Evolutionary conservation across 1,140 invertebrate genomes (phyloP), one percentile per base, ranked within the genome.

Genomic region (Ceratitis capitata): DNA sequence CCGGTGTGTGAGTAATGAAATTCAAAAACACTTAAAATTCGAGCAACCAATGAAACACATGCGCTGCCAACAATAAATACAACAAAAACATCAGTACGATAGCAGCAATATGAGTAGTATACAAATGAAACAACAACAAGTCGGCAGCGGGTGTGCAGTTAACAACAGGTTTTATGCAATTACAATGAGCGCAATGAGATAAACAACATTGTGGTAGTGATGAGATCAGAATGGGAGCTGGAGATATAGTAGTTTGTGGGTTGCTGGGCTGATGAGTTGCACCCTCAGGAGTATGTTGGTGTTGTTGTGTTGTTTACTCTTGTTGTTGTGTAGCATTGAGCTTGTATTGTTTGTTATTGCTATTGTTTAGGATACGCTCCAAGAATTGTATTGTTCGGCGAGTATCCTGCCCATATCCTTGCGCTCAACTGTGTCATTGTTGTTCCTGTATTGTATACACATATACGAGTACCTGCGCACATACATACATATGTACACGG

Each of bases 161-260:
- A 47, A 84, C n/a, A n/a, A n/a, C 83, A 84, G 56, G 23, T 84
- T n/a, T 84, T 84, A 64, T 58, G 56, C 83, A 84, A 64, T 64
- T 61, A 84, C 83, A 84, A 84, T 84, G 53, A 64, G 56, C 53
- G 47, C 45, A 64, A 64, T 84, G 83, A 58, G 51, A 56, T 84
- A 53, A 56, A 45, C 35, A 56, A 56, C 53, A 84, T 84, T 84
- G 83, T 64, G 69, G 64, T 19, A 42, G 39, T 61, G 53, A 58
- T 56, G 83, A 35, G 23, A 12, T 3, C 26, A 39, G 16, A 23
- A 26, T 7, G 56, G 56, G 39, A 32, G 69, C 12, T 1, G 39
- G 4, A 10, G 69, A n/a, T n/a, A n/a, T n/a, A 7, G 51, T 29
- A 7, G 42, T 32, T 29, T 14, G 29, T 19, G 16, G 0, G 16